phyloP scores from a whole-genome alignment of 2,797 vertebrate species.

The Cephalopachus bancanus region DNA sequence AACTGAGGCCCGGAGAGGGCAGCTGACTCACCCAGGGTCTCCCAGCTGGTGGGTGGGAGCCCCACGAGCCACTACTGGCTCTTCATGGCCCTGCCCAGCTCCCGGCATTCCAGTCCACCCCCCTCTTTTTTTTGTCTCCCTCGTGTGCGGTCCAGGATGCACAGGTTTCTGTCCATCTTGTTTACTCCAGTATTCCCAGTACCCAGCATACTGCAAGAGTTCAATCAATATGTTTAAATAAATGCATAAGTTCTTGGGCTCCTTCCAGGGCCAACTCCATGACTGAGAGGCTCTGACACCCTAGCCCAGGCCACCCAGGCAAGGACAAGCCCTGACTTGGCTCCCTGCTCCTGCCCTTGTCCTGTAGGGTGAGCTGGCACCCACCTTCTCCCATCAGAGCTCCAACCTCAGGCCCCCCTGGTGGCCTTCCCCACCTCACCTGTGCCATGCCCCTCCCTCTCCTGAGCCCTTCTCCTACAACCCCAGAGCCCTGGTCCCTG shows the following conservation, averaged over 20 bases:
- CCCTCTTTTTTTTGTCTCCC: not conserved
- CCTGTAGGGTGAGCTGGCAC: not conserved
- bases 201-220: not conserved
- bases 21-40: not conserved
- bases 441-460: not conserved
- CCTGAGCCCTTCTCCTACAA: fast-evolving
- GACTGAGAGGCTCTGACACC: not conserved
- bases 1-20: not conserved
- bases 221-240: not conserved
- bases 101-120: fast-evolving
- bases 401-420: not conserved
- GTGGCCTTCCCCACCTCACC: not conserved
- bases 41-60: not conserved
- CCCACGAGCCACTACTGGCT: not conserved
- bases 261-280: not conserved
- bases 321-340: not conserved
- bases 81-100: not conserved
- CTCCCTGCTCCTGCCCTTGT: fast-evolving
- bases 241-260: not conserved
- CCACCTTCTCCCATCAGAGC: not conserved
- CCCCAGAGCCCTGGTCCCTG: not conserved
- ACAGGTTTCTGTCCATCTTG: not conserved
- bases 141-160: fast-evolving
- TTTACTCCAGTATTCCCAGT: not conserved
- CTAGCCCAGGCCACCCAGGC: no score